Evolutionary conservation across 1,140 invertebrate genomes (phyloP), one percentile per base, ranked within the genome.

Genomic region (Cardiocondyla obscurior): DNA sequence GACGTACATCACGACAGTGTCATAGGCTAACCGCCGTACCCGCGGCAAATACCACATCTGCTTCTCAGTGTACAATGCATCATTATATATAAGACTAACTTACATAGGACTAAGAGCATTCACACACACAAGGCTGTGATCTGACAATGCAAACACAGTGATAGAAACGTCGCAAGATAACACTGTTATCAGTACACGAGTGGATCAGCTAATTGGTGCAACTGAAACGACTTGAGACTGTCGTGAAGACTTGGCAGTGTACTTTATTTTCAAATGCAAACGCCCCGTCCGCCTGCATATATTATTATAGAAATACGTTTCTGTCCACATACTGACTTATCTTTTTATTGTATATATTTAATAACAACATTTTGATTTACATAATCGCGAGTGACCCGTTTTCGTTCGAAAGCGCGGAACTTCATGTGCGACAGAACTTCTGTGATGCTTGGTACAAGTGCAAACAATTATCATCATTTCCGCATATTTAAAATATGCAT

Each of bases 341-440:
- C 10, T 72, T 44, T 25, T 44, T 58, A n/a, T 19, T 8, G 3
- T 67, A 44, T 84, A 70, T 73, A 65, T 67, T 85, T 51, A n/a
- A 12, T 14, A 86, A 81, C 19, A 77, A 53, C 19, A n/a, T 74
- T 69, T 69, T 84, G 81, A 82, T 82, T 73, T 85, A 81, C 36
- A 82, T 30, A 19, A 60, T 42, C 8, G 10, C 7, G 3, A 53
- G 69, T 53, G n/a, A 39, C 1, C 28, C 16, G 14, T 30, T 49
- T 49, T 65, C 2, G 0, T 1, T 67, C 8, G 7, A 39, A 19
- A 39, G 25, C 55, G 25, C 44, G 10, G 44, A 76, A 70, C 22
- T 51, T 30, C 33, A 62, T 25, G 10, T 44, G n/a, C 33, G 44
- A 74, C 14, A 49, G 44, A 36, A 57, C 19, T 0, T 6, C 28